phyloP scores from a whole-genome alignment of 2,888 invertebrate genomes.

The Acanthacorydalis orientalis region DNA sequence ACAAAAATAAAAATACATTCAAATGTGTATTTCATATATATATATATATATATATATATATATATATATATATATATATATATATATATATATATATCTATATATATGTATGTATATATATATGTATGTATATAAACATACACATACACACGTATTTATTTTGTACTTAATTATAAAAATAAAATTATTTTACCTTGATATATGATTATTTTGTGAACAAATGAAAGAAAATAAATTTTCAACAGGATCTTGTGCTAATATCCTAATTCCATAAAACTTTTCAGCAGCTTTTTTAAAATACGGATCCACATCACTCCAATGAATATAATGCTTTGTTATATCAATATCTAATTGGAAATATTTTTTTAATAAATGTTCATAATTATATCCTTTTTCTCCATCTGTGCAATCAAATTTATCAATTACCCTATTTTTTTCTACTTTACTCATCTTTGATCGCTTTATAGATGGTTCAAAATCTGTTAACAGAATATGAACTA shows the following conservation, averaged over 20 bases:
- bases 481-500: too few relatives aligned
- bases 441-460: too few relatives aligned
- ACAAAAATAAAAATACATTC: not conserved
- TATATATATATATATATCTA: too few relatives aligned
- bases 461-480: too few relatives aligned
- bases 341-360: conserved; percentile 68
- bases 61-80: too few relatives aligned
- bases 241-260: conserved; percentile 75
- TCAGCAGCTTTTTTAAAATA: conserved; percentile 52
- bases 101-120: too few relatives aligned
- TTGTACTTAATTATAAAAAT: conserved; percentile 1
- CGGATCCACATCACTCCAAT: conserved; percentile 59
- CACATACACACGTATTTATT: too few relatives aligned
- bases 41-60: too few relatives aligned
- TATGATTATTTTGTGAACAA: conserved; percentile 95
- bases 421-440: too few relatives aligned
- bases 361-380: conserved; percentile 35
- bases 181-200: conserved; percentile 49
- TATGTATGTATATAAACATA: too few relatives aligned
- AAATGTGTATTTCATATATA: too few relatives aligned
- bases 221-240: conserved; percentile 94
- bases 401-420: too few relatives aligned
- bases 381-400: conserved; percentile 15
- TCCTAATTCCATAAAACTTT: conserved; percentile 71
- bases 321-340: conserved; percentile 47